phyloP scores from a whole-genome alignment of 1,140 invertebrate species.

The Drosophila arizonae region DNA sequence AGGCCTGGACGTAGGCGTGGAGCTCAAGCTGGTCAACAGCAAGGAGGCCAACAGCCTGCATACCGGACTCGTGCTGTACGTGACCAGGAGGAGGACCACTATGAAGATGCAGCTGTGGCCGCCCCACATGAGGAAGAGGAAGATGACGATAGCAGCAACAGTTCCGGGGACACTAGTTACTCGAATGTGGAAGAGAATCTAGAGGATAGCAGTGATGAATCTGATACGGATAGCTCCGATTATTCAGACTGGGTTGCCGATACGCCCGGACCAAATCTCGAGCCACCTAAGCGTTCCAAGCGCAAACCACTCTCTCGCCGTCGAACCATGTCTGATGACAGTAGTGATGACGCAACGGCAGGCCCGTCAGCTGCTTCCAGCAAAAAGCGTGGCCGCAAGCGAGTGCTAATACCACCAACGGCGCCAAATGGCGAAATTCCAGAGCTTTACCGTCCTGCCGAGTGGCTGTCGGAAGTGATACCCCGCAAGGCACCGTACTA shows the following conservation, averaged over 20 bases:
- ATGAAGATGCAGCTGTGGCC: constrained; percentile 69
- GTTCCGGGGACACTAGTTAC: constrained; percentile 84
- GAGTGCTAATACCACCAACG: constrained; percentile 75
- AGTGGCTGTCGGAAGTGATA: constrained; percentile 96
- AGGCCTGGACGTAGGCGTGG: constrained; percentile 58
- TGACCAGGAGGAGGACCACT: constrained; percentile 80
- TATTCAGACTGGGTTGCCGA: constrained; percentile 98
- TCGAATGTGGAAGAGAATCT: constrained; percentile 85
- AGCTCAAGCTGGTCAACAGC: constrained; percentile 50
- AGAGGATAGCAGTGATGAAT: constrained; percentile 84
- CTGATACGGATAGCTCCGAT: constrained; percentile 87
- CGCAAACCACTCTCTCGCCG: constrained; percentile 86
- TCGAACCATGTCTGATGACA: constrained; percentile 70
- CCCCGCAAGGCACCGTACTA: constrained; percentile 98
- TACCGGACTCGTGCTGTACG: constrained; percentile 85
- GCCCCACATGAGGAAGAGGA: constrained; percentile 79
- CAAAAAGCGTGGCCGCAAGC: constrained; percentile 65
- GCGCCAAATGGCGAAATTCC: constrained; percentile 86
- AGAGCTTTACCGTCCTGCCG: constrained; percentile 92
- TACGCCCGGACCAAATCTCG: constrained; percentile 89
- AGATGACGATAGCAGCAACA: constrained; percentile 69
- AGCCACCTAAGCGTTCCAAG: constrained; percentile 91
- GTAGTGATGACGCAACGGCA: constrained; percentile 72
- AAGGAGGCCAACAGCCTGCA: constrained; percentile 73
- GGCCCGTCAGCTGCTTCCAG: constrained; percentile 38